phyloP scores from a whole-genome alignment of 2,797 vertebrate genomes.

The Lates japonicus region DNA sequence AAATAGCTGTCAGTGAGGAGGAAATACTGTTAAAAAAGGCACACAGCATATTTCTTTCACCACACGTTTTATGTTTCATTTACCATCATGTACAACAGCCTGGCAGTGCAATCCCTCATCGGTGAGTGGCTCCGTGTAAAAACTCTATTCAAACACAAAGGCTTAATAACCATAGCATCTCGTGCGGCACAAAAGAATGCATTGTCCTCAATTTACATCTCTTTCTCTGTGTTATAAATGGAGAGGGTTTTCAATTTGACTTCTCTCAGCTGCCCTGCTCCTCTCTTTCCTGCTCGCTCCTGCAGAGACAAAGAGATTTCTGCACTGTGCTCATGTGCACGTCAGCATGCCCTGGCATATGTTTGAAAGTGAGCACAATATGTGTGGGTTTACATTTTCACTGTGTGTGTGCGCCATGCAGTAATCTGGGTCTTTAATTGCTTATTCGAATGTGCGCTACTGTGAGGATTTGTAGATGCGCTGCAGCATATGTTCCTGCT shows the following conservation, averaged over 20 bases:
- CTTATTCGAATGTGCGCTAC: conserved; percentile 74
- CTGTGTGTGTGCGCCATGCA: conserved; percentile 51
- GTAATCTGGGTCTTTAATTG: conserved; percentile 83
- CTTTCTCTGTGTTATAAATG: conserved; percentile 54
- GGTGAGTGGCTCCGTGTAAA: conserved; percentile 80
- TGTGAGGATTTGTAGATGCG: conserved; percentile 81
- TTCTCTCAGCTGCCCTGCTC: conserved; percentile 66
- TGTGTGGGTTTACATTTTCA: conserved; percentile 72
- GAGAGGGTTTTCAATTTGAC: conserved; percentile 65
- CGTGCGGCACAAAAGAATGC: conserved; percentile 32
- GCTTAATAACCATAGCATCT: conserved; percentile 52
- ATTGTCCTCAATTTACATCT: conserved; percentile 65
- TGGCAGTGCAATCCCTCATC: conserved; percentile 47
- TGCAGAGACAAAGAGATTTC: conserved; percentile 76
- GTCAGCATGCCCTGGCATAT: conserved; percentile 78
- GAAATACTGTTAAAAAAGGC: conserved; percentile 84
- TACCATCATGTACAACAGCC: conserved; percentile 36
- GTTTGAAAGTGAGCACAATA: conserved; percentile 78
- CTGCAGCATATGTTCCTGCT: conserved; percentile 84
- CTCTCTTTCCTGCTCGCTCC: conserved; percentile 55
- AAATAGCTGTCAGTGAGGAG: conserved; percentile 90
- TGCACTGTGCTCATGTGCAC: conserved; percentile 70
- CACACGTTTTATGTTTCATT: conserved; percentile 76
- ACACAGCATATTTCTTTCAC: conserved; percentile 86
- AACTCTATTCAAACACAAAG: conserved; percentile 59